phyloP scores from a whole-genome alignment of 2,113 vertebrate species.

The Cnemophilus loriae region DNA sequence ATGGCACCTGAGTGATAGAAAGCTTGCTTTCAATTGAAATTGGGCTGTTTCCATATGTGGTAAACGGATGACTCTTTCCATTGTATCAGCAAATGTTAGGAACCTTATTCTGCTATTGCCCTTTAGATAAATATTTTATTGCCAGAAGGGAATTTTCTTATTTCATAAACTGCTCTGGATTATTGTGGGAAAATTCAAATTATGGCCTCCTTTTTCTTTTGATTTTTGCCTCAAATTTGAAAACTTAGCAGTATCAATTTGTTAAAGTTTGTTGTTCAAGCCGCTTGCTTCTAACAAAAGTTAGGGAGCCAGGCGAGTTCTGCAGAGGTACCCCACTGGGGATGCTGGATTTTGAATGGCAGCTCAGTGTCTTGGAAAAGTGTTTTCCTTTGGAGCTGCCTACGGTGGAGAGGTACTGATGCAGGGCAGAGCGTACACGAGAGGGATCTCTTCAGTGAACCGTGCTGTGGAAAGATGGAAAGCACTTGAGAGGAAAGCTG shows the following conservation, averaged over 20 bases:
- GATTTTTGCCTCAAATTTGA: not conserved
- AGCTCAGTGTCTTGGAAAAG: not conserved
- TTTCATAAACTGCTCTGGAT: not conserved
- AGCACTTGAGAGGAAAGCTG: not conserved
- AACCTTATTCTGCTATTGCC: not conserved
- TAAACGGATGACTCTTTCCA: not conserved
- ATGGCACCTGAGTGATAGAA: not conserved
- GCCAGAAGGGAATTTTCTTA: not conserved
- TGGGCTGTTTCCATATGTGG: not conserved
- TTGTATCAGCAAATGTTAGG: not conserved
- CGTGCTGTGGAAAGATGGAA: not conserved
- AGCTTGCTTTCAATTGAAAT: not conserved
- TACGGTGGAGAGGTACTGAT: not conserved
- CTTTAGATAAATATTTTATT: not conserved
- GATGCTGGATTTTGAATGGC: not conserved
- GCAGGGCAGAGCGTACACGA: not conserved
- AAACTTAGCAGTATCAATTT: not conserved
- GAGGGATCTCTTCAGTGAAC: not conserved
- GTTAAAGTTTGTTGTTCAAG: not conserved
- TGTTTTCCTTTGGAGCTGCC: not conserved
- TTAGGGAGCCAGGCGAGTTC: not conserved
- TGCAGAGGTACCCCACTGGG: not conserved
- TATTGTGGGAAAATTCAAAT: not conserved
- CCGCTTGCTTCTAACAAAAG: accelerated
- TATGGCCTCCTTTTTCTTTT: not conserved